Evolutionary conservation across 2,797 vertebrate genomes (phyloP), one percentile per base, ranked within the genome.

Genomic region (Melanotaenia parkinsoni): DNA sequence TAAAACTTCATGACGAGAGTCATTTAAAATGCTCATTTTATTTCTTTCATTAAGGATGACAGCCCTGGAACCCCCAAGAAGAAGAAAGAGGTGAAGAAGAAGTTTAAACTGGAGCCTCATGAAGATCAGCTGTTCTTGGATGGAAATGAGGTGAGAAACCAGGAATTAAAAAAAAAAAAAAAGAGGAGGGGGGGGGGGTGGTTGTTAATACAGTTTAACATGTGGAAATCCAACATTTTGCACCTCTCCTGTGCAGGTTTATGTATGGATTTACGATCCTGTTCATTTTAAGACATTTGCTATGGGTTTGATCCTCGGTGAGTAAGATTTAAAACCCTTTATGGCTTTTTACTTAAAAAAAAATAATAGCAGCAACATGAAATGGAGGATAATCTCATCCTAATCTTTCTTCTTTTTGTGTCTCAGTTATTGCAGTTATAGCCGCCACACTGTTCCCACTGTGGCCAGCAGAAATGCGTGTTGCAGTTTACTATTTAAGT

Each of bases 401-500:
- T 0, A 14, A 62, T 65, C 35, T 47, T 10, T 3, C 24, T 22
- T 16, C 10, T 77, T 65, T 67, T 2, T 77, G 50, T 69, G 45
- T 79, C 81, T 18, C 87, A 97, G 98, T 99, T 78, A 98, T 99
- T 16, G 98, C 98, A 0, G 98, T 99, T 35, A 99, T 99, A 22
- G 98, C 98, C 33, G 98, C 98, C 33, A 99, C 98, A 0, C 95
- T 99, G 50, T 99, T 99, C 91, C 98, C 98, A 0, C 95, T 99
- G 65, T 99, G 98, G 98, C 98, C 98, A 0, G 96, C 98, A n/a
- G 98, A 99, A 84, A 99, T 99, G 98, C 95, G 98, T 33, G 98
- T 99, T 11, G 98, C 97, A 35, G 98, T 99, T 69, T 99, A 99
- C 94, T 99, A 99, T 90, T 95, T 99, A 82, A 99, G 98, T 20